A percentile compares a stretch with the other conserved stretches of the same genome.
phyloP scores from a whole-genome alignment of 2,113 vertebrate species.

The Scytalopus superciliaris region DNA sequence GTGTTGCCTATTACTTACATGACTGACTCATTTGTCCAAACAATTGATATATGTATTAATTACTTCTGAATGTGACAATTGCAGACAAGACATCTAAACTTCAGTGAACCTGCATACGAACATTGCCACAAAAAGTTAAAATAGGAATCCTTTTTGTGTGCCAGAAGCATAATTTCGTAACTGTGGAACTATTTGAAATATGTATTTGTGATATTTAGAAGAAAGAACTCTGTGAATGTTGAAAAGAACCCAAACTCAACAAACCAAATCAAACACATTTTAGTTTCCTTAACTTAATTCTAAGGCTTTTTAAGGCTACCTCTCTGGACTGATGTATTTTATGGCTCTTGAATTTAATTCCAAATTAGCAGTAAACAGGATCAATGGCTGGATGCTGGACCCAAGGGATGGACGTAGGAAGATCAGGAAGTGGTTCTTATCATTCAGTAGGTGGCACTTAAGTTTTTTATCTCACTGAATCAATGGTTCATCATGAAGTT shows the following conservation, averaged over 20 bases:
- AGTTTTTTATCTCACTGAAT: not conserved
- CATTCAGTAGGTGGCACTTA: not conserved
- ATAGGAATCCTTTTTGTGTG: conserved; percentile 9
- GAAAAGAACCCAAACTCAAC: not conserved
- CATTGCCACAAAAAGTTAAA: not conserved
- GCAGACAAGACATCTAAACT: conserved; percentile 6
- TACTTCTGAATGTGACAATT: conserved; percentile 58
- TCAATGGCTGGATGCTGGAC: not conserved
- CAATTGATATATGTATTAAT: conserved; percentile 62
- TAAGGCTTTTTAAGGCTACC: not conserved
- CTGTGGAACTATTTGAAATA: conserved; percentile 12
- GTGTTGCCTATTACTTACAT: conserved; percentile 53
- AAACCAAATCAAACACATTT: not conserved
- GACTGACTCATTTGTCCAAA: conserved; percentile 60
- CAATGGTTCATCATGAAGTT: not conserved
- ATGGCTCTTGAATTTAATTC: not conserved
- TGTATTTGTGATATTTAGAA: not conserved
- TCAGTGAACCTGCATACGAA: not conserved
- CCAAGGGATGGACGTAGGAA: not conserved
- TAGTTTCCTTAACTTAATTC: not conserved
- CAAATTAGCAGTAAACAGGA: not conserved
- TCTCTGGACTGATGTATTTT: not conserved
- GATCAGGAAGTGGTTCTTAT: not conserved
- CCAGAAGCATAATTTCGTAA: conserved; percentile 15
- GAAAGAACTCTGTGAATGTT: not conserved